Percentiles rank a stretch among this genome's conserved stretches.
Evolutionary conservation across 2,888 invertebrate species (phyloP).

Genomic region (Seira musarum): DNA sequence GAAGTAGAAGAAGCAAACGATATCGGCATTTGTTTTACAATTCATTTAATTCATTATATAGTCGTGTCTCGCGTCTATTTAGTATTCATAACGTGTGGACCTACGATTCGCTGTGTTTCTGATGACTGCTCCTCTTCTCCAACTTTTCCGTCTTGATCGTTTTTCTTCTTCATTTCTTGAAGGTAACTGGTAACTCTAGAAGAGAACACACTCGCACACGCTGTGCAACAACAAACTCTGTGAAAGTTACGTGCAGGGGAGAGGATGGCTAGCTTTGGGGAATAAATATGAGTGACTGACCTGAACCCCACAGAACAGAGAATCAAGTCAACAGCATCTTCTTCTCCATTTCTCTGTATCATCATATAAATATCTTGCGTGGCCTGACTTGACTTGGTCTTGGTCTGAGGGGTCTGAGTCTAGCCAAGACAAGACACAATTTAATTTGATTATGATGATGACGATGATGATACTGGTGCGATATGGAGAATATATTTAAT

Average conservation of each 20-base stretch:
- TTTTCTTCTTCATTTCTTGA: constrained; percentile 5
- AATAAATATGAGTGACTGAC: no score
- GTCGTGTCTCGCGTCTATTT: constrained; percentile 57
- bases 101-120: constrained; percentile 12
- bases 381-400: no score
- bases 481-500: no score
- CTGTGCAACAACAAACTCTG: constrained; percentile 31
- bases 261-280: no score
- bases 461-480: no score
- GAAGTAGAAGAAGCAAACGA: constrained; percentile 35
- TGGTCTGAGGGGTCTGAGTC: no score
- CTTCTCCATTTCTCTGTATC: no score
- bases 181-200: background rate
- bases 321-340: no score
- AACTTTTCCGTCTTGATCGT: background rate
- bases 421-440: no score
- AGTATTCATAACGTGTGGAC: constrained; percentile 60
- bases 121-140: constrained; percentile 14
- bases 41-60: constrained; percentile 60
- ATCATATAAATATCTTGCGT: no score
- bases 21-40: constrained; percentile 62
- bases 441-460: no score
- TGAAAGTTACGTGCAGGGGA: constrained; percentile 24
- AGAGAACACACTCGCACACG: background rate
- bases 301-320: no score